Evolutionary conservation across 2,797 vertebrate species (phyloP).

Genomic region (Tinamus major): DNA sequence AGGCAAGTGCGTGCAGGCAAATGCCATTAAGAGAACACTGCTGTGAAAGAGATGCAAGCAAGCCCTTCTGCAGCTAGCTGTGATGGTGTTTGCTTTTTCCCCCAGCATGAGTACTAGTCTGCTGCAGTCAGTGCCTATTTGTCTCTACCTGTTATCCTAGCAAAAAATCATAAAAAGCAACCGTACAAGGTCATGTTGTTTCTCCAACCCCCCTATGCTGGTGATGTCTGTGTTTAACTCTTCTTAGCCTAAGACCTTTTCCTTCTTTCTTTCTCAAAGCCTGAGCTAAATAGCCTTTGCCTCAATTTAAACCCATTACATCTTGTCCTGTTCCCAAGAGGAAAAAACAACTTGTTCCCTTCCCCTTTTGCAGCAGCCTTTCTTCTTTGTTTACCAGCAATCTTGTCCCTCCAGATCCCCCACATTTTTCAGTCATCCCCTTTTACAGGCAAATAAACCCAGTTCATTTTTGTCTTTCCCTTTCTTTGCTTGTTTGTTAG

Average conservation of each 20-base stretch:
- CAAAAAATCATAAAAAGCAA: slow-evolving; percentile 15
- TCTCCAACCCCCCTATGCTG: rapidly evolving
- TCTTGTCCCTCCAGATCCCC: not conserved
- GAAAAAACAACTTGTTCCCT: not conserved
- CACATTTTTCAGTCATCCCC: not conserved
- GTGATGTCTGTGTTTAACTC: not conserved
- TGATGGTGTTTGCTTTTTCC: not conserved
- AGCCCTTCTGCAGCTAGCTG: not conserved
- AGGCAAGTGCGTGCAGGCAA: not conserved
- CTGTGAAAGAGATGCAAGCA: not conserved
- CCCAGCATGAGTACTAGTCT: not conserved
- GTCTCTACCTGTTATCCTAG: not conserved
- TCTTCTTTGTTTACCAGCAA: not conserved
- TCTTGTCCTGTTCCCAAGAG: not conserved
- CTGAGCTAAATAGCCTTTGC: slow-evolving; percentile 4
- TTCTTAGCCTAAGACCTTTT: not conserved
- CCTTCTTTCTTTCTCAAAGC: not conserved
- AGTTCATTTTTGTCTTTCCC: not conserved
- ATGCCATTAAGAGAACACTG: not conserved
- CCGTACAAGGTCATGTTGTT: not conserved
- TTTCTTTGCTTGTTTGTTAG: not conserved
- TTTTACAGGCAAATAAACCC: not conserved
- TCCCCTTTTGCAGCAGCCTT: not conserved
- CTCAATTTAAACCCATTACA: slow-evolving; percentile 20
- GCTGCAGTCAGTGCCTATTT: slow-evolving; percentile 10